Conservation (phyloP, 1,140 invertebrate species). For the Zaprionus africanus region DNA sequence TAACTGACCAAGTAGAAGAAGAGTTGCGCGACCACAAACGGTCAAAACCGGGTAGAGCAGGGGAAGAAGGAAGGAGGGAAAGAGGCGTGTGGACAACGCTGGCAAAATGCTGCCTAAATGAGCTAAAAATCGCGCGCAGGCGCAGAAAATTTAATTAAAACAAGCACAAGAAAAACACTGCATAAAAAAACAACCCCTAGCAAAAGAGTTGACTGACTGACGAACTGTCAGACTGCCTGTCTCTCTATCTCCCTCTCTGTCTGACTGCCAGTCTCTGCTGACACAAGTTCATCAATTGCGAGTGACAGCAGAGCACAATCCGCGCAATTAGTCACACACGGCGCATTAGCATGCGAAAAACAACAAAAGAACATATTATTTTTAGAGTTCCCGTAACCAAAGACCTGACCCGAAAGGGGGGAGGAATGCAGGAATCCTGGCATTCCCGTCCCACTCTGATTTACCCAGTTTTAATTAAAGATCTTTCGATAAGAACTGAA, state of each 20-base stretch:
- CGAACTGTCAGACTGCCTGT: background rate
- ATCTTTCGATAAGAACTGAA: background rate
- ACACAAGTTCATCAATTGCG: conserved; percentile 75
- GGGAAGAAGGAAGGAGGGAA: background rate
- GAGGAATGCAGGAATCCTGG: no score
- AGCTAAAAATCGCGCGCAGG: conserved; percentile 77
- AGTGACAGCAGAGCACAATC: conserved; percentile 53
- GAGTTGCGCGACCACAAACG: conserved; percentile 21
- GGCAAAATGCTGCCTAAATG: conserved; percentile 57
- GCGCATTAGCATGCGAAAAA: conserved; percentile 60
- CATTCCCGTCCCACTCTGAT: background rate
- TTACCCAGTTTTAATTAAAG: conserved; percentile 4
- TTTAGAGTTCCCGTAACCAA: background rate
- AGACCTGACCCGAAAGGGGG: no score
- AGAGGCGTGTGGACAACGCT: conserved; percentile 44
- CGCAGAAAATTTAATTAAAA: conserved; percentile 81
- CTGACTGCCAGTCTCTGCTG: conserved; percentile 18
- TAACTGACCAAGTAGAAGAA: conserved; percentile 33
- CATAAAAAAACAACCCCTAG: conserved; percentile 48
- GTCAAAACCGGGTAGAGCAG: conserved; percentile 31
- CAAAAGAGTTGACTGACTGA: conserved; percentile 42
- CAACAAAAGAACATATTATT: conserved; percentile 35
- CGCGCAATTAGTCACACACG: conserved; percentile 72
- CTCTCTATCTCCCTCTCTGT: background rate
- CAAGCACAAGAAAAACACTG: conserved; percentile 34